Base-by-base conservation (phyloP, 2,888 invertebrate species). In the Aspidiotus destructor region DNA sequence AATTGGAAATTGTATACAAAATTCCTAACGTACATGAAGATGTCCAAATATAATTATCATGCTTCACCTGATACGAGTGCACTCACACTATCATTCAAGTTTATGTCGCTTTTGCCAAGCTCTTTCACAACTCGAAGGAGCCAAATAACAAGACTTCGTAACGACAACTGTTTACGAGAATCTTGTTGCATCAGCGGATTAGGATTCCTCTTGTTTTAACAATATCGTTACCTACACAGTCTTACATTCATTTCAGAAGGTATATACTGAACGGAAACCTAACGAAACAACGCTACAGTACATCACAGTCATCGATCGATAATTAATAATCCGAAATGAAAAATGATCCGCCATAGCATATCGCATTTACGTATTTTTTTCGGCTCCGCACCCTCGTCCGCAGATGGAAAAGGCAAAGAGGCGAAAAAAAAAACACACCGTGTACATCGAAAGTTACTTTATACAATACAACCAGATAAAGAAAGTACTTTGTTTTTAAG, bases 281-380 rank as follows among this genome's bases (percentile, higher is more conserved):
- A 48, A n/a, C 48, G 11, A 48, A n/a, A 11, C 11, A 11, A 11
- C 48, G 48, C 11, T 48, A 48, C 40, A 58, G 58, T 58, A 58
- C 58, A 58, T 58, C 58, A 58, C 58, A 58, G 58, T 58, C 58
- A 58, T 58, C 58, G 58, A 58, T 65, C 55, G 65, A 65, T 65
- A 65, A 65, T 65, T 65, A 65, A 65, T 65, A 65, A 65, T 65
- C 65, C 57, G 41, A 48, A 58, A 65, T 65, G 65, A 65, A 65
- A 58, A 65, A 65, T 65, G 65, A 65, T 58, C 54, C 64, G 65
- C 65, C 65, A 65, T 65, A 57, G 48, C 48, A 58, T 42, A 58
- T 65, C 15, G 42, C 11, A 65, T 13, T 61, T n/a, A 61, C 44
- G n/a, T 42, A 42, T 61, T 61, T 61, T 10, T 55, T 55, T 55